A percentile compares a stretch with the other conserved stretches of the same genome.
phyloP scores from a whole-genome alignment of 2,113 vertebrate species.

The Phalacrocorax aristotelis region DNA sequence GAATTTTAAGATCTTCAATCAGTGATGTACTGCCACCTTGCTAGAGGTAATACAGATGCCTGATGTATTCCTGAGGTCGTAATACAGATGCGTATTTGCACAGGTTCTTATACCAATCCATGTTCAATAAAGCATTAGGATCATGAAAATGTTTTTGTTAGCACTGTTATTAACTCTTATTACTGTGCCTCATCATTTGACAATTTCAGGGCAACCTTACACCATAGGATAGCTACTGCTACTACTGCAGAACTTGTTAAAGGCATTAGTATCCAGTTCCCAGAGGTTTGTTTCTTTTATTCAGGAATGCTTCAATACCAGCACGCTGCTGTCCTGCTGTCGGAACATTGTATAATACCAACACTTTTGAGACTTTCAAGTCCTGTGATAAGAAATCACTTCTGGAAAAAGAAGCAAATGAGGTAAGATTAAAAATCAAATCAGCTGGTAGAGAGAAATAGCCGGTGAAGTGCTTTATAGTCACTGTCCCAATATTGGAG shows the following conservation, averaged over 20 bases:
- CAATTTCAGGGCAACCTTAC: neutral
- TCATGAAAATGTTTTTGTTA: neutral
- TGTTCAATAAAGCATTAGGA: neutral
- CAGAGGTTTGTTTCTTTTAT: neutral
- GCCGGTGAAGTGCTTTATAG: neutral
- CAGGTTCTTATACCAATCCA: neutral
- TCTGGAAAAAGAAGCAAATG: slow-evolving; percentile 86
- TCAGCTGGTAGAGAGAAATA: neutral
- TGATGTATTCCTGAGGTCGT: neutral
- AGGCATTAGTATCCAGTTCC: neutral
- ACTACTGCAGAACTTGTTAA: neutral
- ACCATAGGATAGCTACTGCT: neutral
- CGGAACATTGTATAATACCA: slow-evolving; percentile 90
- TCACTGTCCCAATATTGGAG: neutral
- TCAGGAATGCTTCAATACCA: slow-evolving; percentile 84
- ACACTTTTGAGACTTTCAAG: slow-evolving; percentile 95
- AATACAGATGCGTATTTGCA: neutral
- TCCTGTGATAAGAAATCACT: slow-evolving; percentile 91
- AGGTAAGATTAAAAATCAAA: slow-evolving; percentile 74
- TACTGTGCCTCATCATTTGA: neutral
- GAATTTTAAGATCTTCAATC: neutral
- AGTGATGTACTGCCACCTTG: neutral
- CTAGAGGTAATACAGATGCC: neutral
- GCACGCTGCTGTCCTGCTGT: slow-evolving; percentile 86
- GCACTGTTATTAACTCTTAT: neutral